Percentiles rank a stretch among this genome's conserved stretches.
Evolutionary conservation across 30 jellyfish, hydroid and myxozoan species (phyloP).

Genomic region (Rhopilema esculentum): DNA sequence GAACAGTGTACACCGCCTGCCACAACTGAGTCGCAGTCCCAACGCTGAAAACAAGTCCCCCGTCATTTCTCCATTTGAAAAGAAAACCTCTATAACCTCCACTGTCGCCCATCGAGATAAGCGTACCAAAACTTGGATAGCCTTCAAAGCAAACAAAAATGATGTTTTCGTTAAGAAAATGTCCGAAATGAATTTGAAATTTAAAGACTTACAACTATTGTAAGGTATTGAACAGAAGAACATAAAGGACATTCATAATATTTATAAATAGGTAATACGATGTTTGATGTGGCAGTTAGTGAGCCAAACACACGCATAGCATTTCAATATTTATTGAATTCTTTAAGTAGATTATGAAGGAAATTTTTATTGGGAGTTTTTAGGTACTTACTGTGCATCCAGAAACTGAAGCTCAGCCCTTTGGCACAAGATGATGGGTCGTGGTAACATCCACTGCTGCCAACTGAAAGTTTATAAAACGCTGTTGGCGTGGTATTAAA

Average conservation of each 20-base stretch:
- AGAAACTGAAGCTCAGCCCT: conserved; percentile 39
- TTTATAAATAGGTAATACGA: no score
- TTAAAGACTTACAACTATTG: no score
- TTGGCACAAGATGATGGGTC: neutral
- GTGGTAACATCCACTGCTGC: neutral
- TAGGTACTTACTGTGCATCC: conserved; percentile 37
- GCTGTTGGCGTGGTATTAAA: neutral
- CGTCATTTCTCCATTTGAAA: neutral
- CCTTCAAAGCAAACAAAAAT: neutral
- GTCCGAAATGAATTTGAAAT: neutral
- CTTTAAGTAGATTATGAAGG: no score
- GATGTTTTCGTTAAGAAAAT: neutral
- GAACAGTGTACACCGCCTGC: conserved; percentile 8
- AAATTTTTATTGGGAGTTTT: no score
- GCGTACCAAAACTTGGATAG: neutral
- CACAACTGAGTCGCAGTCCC: neutral
- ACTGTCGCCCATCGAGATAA: neutral
- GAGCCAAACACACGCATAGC: no score
- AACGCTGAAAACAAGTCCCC: neutral
- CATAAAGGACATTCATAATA: no score
- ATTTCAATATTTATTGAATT: no score
- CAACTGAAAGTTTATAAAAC: neutral
- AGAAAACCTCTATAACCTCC: neutral
- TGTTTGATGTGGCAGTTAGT: no score
- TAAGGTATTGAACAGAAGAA: no score